Base-by-base conservation (phyloP, 2,888 invertebrate species). In the Andrena minutula region DNA sequence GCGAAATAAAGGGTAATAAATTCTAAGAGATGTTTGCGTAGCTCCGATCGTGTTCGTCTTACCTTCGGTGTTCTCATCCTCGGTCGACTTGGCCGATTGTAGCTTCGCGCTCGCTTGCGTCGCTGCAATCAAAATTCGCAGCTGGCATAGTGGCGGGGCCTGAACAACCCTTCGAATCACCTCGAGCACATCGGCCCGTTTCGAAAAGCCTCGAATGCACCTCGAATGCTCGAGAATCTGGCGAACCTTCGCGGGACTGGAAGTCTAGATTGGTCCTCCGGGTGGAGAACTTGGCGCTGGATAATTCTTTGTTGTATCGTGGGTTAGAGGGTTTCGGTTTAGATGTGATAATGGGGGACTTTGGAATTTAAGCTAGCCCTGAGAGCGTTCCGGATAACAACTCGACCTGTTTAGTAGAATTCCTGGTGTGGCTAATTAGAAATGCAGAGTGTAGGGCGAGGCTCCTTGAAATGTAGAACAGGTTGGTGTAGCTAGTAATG, bases 61-160 rank as follows among this genome's bases (percentile, higher is more conserved):
- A 94, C 94, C 94, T 93, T 94, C 94, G 91, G 89, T 92, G 89
- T 92, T 93, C 80, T 94, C 94, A 92, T 94, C 94, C 93, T 94
- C 94, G 88, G 91, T 93, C 88, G 94, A 94, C 92, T 94, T 94
- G 92, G 94, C 92, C 90, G 94, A 92, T 92, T 94, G 94, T 89
- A 94, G 93, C 91, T 93, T 94, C 90, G 93, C 92, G 91, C 89
- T 93, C 92, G 92, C 89, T 92, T 94, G 93, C 90, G 92, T 93
- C 88, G 93, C 94, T 94, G 94, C 91, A 94, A 94, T 92, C 91
- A 93, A 93, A 93, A 92, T 92, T 93, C 90, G 93, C 92, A 92
- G 91, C 92, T 93, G 92, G 91, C 92, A 92, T 91, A 91, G 91
- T 81, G 35, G 56, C 56, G 56, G 23, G 41, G 56, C 58, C 56